Evolutionary conservation across 2,113 vertebrate species (phyloP), one percentile per base, ranked within the genome.

Genomic region (Acrocephalus arundinaceus): DNA sequence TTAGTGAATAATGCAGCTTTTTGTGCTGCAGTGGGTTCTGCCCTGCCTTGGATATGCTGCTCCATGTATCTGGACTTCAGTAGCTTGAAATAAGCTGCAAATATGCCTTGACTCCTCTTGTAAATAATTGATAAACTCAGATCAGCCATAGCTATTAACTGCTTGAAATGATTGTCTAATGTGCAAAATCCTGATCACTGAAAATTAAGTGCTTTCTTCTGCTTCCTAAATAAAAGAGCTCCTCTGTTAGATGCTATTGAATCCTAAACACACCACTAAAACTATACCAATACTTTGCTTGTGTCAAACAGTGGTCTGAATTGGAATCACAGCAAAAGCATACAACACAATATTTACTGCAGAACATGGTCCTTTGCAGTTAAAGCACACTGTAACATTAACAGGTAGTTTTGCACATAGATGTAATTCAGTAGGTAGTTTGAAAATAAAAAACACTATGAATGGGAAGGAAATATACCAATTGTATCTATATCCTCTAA

Each of bases 161-260:
- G 91, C 89, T 97, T 95, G 58, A 97, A 83, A 90, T 72, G n/a
- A 95, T 97, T 61, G 88, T 90, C 54, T 89, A 96, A 94, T 33
- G 81, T 92, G 66, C 76, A 97, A 95, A 91, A 92, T 79, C 82
- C 75, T 55, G 77, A 97, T 91, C 63, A 93, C 61, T 91, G 94
- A 81, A 88, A 94, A 96, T 80, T 71, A 92, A 74, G 48, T 74
- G 83, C 23, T 86, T 92, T 95, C 52, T 93, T 77, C 57, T 90
- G 24, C 76, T 94, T 37, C 52, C 74, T 82, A 85, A 91, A 90
- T 85, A 84, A 92, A 95, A 90, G 31, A 89, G 17, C 61, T 94
- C 45, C 43, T 77, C 41, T 39, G 28, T 45, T 92, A 86, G 70
- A 90, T 65, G 45, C 18, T 66, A 54, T 13, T 58, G 80, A 90